Base-by-base conservation (phyloP, 2,113 vertebrate genomes). In the Alouatta palliata region DNA sequence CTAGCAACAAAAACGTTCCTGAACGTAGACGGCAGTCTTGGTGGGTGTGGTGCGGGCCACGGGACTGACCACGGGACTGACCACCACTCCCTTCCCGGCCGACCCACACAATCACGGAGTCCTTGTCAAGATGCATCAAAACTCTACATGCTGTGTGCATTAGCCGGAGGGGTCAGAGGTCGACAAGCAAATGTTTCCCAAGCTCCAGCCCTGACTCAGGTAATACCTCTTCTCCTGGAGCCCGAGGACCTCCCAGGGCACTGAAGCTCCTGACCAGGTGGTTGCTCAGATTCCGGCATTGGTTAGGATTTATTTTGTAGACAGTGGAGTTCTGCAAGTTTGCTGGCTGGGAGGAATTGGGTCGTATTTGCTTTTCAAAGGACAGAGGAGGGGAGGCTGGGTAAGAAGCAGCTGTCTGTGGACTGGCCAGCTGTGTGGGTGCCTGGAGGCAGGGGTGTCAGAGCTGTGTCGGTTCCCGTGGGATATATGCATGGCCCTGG, bases 71-170 rank as follows among this genome's bases (percentile, higher is more conserved):
- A 0, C 5, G 81, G 81, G 19, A 17, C 19, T 10, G 19, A 2
- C 1, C 20, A 0, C 0, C 0, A 0, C 70, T 8, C 2, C 16
- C 52, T n/a, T 23, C 45, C 32, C 0, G 20, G 2, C 10, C 37
- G 5, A 0, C 52, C 3, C 2, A 23, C 32, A 19, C 66, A n/a
- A 71, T 43, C 25, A 52, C 1, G 0, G 5, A 54, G 82, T n/a
- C 52, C 20, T 27, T 0, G 5, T 16, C 56, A 52, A 43, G 58
- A 52, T 2, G 32, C 21, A 7, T 1, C 8, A 6, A 21, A n/a
- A 35, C 61, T 0, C 0, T 16, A 35, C 73, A 49, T 11, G 25
- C 35, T 20, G 1, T 2, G 2, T 40, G 16, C n/a, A 8, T 45
- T 43, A 40, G 73, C 27, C 1, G 27, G 21, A 37, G 37, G 25